Base-by-base conservation (phyloP, 2,888 invertebrate species). In the Ctenicera cuprea region DNA sequence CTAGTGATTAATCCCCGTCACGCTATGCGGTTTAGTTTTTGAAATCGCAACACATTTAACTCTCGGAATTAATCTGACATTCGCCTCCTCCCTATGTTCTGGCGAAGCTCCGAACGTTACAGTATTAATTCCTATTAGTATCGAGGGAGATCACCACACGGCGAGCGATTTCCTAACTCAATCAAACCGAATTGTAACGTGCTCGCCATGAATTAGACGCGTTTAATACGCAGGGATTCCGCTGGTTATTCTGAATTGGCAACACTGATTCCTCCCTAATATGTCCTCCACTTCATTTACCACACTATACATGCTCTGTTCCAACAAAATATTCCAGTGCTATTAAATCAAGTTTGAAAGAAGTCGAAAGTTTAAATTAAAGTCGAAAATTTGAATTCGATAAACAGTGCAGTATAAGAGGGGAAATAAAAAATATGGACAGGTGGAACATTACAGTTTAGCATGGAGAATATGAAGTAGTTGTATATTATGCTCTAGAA, bases 81-180 rank as follows among this genome's bases (percentile, higher is more conserved):
- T 20, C 14, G 54, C 48, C 48, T 2, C 16, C 48, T 16, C 16
- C 18, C 16, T 33, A 1, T 45, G 45, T 18, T 18, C 14, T 18
- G 18, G 45, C 14, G 45, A 14, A 14, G 45, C 45, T 11, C 26
- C 26, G 20, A 11, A 38, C 11, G 37, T 38, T 59, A 38, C 11
- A 54, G 52, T 52, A 66, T 66, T 66, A 66, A 52, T 54, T 50
- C 22, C 50, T 37, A 64, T 50, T 64, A 54, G 52, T 66, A 54
- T 66, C 52, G 65, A 54, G 62, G 62, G 62, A 62, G 64, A 64
- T 64, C 48, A 50, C 50, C 62, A 62, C 48, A 38, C 54, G 65
- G 45, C 50, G 26, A 37, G 33, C 65, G 20, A 66, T 66, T 66
- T 66, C 54, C 65, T 66, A 66, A 66, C 65, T 66, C 65, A 66